Evolutionary conservation across 2,797 vertebrate genomes (phyloP).

Genomic region (Phyllotis vaccarum): DNA sequence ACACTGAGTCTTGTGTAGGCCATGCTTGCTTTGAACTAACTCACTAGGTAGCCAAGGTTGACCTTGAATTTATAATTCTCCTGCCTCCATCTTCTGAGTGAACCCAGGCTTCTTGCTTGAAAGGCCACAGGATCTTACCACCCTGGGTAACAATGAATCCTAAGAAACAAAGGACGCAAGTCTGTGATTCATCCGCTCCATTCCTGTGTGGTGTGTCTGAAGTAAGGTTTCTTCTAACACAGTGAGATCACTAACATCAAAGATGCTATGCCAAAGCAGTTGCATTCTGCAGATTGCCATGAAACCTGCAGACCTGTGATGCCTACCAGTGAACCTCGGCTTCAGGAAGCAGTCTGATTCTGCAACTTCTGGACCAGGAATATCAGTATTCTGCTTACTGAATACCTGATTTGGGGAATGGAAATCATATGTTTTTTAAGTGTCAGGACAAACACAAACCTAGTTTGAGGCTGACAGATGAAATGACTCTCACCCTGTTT

Average conservation of each 20-base stretch:
- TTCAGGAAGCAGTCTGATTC: not conserved
- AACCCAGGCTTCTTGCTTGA: not conserved
- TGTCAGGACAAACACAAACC: not conserved
- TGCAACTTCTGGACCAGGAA: not conserved
- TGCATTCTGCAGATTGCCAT: not conserved
- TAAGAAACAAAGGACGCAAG: not conserved
- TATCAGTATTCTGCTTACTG: not conserved
- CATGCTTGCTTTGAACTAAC: not conserved
- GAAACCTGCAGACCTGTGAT: not conserved
- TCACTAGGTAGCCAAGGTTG: no score
- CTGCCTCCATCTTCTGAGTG: not conserved
- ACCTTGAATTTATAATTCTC: not conserved
- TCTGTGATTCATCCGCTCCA: not conserved
- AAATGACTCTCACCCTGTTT: not conserved
- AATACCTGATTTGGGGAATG: not conserved
- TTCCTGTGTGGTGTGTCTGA: not conserved
- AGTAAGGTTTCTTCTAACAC: constrained; percentile 34
- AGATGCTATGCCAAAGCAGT: not conserved
- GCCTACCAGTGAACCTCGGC: not conserved
- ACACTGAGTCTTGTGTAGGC: not conserved
- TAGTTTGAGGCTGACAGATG: not conserved
- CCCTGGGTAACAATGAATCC: no score
- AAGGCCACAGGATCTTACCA: not conserved
- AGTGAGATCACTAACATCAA: not conserved
- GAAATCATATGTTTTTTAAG: not conserved